A percentile compares a stretch with the other conserved stretches of the same genome.
Evolutionary conservation across 2,888 invertebrate species (phyloP).

Genomic region (Bursaphelenchus okinawaensis): DNA sequence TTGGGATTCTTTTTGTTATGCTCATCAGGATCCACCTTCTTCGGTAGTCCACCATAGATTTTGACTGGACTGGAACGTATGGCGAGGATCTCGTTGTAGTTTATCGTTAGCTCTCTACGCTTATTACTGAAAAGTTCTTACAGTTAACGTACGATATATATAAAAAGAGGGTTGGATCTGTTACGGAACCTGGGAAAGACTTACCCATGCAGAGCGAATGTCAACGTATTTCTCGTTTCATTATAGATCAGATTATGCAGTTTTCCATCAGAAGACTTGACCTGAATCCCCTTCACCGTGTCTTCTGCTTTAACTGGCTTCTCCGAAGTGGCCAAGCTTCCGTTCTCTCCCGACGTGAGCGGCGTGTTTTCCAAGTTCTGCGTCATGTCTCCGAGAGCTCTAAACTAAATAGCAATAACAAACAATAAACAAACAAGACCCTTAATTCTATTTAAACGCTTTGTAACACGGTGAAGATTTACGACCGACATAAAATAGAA

Average conservation of each 20-base stretch:
- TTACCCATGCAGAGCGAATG: not conserved
- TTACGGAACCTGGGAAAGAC: too few relatives aligned
- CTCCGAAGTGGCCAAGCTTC: not conserved
- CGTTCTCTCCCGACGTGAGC: constrained; percentile 2
- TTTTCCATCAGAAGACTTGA: not conserved
- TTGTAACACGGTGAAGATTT: too few relatives aligned
- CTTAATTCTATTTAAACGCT: too few relatives aligned
- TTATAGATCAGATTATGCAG: not conserved
- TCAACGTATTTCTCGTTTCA: not conserved
- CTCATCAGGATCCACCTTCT: constrained; percentile 6
- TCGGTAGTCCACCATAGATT: constrained; percentile 29
- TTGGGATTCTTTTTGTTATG: constrained; percentile 24
- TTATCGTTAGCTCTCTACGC: constrained; percentile 15
- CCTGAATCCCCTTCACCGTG: not conserved
- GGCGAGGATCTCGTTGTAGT: constrained; percentile 27
- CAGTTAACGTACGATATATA: not conserved
- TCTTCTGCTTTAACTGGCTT: not conserved
- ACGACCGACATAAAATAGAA: too few relatives aligned
- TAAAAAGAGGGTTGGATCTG: not conserved
- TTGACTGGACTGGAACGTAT: constrained; percentile 28
- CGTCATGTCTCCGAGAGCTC: not conserved
- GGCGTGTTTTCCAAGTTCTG: constrained; percentile 10
- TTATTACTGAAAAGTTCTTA: not conserved
- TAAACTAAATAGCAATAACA: too few relatives aligned
- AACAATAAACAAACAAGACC: too few relatives aligned